Evolutionary conservation across 2,113 vertebrate species (phyloP).

Genomic region (Oryzias celebensis): DNA sequence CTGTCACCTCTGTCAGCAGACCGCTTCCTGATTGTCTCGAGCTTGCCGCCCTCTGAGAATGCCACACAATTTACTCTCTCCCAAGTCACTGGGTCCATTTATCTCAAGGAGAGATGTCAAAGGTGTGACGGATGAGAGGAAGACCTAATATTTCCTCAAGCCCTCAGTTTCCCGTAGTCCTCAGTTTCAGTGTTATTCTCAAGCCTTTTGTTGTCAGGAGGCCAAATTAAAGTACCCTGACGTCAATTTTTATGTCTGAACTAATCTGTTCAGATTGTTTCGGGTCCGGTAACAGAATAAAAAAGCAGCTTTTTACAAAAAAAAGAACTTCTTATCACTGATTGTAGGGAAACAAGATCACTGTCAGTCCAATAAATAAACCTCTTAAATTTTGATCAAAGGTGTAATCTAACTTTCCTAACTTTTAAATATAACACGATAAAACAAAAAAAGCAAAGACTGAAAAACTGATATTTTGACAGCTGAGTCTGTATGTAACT

Average conservation of each 20-base stretch:
- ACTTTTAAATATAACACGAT: no score
- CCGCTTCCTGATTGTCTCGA: constrained; percentile 56
- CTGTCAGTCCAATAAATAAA: no score
- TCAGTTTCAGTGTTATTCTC: background rate
- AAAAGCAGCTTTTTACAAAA: no score
- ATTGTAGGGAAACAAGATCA: no score
- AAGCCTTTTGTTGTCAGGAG: background rate
- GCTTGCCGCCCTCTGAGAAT: constrained; percentile 46
- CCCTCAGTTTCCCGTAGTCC: background rate
- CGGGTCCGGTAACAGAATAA: no score
- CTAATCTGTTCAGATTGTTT: no score
- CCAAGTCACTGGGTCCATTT: constrained; percentile 68
- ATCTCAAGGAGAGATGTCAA: constrained; percentile 74
- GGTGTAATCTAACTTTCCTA: no score
- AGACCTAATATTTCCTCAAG: constrained; percentile 48
- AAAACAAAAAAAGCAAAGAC: no score
- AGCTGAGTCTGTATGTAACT: background rate
- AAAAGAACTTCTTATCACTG: no score
- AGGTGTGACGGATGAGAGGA: constrained; percentile 69
- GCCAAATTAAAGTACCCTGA: background rate
- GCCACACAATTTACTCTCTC: constrained; percentile 56
- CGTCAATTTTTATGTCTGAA: no score
- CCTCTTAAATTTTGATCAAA: no score
- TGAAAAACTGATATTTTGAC: no score
- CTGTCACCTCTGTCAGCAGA: constrained; percentile 57